These are phyloP conservation scores for Lutjanus argentimaculatus DNA, from an alignment of 2,797 vertebrate species.

Conservation along the genomic window DNA sequence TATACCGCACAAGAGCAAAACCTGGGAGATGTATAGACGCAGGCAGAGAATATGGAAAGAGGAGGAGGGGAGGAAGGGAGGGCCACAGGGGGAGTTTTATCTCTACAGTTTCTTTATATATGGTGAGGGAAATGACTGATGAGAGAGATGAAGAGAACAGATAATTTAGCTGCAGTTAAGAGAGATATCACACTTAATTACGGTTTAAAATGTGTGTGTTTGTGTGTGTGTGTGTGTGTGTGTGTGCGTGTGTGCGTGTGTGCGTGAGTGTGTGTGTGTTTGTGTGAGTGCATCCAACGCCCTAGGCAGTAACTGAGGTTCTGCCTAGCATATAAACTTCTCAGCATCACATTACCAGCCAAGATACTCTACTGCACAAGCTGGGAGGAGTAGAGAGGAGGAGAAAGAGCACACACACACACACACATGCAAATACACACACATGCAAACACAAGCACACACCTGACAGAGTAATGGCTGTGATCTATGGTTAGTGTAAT, in stretches of 20 bases:
- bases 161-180: constrained; percentile 66
- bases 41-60: constrained; percentile 23
- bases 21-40: constrained; percentile 24
- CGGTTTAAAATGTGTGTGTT: constrained; percentile 29
- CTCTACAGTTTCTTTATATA: constrained; percentile 28
- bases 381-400: constrained; percentile 9
- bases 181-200: constrained; percentile 68
- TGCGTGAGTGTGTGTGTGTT: constrained; percentile 18
- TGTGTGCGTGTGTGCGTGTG: constrained; percentile 18
- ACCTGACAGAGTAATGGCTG: constrained; percentile 40
- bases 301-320: constrained; percentile 51
- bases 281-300: constrained; percentile 23
- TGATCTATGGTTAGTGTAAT: constrained; percentile 47
- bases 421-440: constrained; percentile 25
- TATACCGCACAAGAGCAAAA: constrained; percentile 29
- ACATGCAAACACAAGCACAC: constrained; percentile 25
- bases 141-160: constrained; percentile 52
- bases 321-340: constrained; percentile 61
- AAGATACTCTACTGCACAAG: constrained; percentile 26
- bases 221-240: constrained; percentile 16
- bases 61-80: too few relatives aligned
- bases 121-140: constrained; percentile 35
- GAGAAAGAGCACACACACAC: not conserved
- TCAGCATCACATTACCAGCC: constrained; percentile 54
- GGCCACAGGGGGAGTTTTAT: constrained; percentile 18